Conservation (phyloP, 2,888 invertebrate species). For the Pseudolycoriella hygida region DNA sequence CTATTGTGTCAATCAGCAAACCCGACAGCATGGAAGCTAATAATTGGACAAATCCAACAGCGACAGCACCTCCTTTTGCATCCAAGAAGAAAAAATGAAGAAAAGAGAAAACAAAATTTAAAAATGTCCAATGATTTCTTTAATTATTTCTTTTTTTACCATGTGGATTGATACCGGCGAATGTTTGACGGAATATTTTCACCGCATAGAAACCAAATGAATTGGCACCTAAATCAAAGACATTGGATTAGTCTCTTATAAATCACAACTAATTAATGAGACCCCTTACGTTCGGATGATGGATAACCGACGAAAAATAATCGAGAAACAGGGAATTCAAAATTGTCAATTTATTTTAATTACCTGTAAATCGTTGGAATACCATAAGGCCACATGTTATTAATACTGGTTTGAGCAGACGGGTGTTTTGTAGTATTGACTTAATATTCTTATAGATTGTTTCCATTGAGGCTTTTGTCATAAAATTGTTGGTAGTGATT, state of each 20-base stretch:
- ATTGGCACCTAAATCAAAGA: conserved; percentile 51
- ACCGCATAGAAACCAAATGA: conserved; percentile 76
- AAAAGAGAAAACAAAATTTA: no score
- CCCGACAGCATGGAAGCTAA: conserved; percentile 69
- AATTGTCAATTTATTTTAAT: neutral
- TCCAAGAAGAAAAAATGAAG: no score
- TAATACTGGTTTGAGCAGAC: conserved; percentile 49
- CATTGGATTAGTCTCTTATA: no score
- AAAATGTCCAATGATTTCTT: no score
- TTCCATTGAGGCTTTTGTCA: conserved; percentile 19
- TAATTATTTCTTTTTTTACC: conserved; percentile 22
- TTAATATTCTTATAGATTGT: conserved; percentile 18
- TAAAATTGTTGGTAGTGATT: conserved; percentile 11
- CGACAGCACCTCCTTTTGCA: conserved; percentile 44
- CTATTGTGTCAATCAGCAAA: conserved; percentile 69
- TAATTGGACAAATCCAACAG: conserved; percentile 69
- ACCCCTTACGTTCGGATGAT: no score
- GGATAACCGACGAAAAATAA: no score
- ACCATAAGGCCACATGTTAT: conserved; percentile 78
- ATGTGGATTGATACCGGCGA: conserved; percentile 64
- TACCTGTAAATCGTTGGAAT: conserved; percentile 53
- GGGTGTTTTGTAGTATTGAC: conserved; percentile 25
- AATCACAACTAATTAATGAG: no score
- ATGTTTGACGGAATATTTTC: conserved; percentile 69
- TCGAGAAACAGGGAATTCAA: neutral